Conservation (phyloP, 2,888 invertebrate genomes). For the Neria commutata region DNA sequence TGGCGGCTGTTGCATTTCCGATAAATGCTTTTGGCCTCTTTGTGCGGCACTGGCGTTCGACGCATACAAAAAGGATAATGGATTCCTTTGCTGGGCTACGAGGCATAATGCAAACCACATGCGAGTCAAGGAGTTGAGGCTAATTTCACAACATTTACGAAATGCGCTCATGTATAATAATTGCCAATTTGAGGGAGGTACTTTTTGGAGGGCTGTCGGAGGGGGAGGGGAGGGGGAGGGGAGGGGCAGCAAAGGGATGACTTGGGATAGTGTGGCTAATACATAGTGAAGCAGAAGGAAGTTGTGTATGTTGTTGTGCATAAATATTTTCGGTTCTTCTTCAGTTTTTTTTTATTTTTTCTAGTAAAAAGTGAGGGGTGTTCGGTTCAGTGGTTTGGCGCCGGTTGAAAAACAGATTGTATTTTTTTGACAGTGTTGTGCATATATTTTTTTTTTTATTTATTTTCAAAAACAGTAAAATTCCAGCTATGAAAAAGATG, state of each 20-base stretch:
- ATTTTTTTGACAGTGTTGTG: background rate
- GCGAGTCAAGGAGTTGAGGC: constrained; percentile 14
- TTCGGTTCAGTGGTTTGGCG: too few species aligned
- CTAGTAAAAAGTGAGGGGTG: too few species aligned
- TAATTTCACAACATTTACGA: constrained; percentile 33
- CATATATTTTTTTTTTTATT: background rate
- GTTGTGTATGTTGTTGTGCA: too few species aligned
- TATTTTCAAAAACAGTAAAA: background rate
- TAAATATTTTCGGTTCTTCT: too few species aligned
- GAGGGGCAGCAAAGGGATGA: background rate
- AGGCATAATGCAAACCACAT: constrained; percentile 5
- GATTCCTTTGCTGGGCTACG: constrained; percentile 34
- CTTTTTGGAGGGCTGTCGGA: background rate
- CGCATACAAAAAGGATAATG: constrained; percentile 41
- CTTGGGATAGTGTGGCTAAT: too few species aligned
- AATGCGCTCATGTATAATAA: constrained; percentile 56
- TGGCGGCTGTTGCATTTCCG: constrained; percentile 38
- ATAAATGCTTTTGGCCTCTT: constrained; percentile 32
- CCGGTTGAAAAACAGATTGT: too few species aligned
- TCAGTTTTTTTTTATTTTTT: too few species aligned
- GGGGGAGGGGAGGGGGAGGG: background rate
- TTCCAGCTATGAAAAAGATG: too few species aligned
- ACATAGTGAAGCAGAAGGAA: too few species aligned
- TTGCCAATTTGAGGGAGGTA: constrained; percentile 37
- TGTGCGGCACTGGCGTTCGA: background rate